These are phyloP conservation scores for Morpho deidamia DNA, from an alignment of 2,888 invertebrate genomes.

Conservation along the genomic window DNA sequence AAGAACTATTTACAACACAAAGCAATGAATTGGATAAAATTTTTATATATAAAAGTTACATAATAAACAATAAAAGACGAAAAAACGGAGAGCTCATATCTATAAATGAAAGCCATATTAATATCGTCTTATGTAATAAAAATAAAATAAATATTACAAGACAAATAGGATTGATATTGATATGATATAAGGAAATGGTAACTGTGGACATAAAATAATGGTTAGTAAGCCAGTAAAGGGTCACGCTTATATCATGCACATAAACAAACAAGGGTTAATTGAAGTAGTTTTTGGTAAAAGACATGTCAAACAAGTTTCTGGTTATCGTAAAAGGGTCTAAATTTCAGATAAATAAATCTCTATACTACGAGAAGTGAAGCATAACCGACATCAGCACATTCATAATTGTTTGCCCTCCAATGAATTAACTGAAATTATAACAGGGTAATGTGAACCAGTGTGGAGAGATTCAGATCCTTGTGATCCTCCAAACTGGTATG, in stretches of 20 bases:
- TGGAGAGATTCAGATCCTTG: neutral
- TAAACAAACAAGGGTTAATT: conserved; percentile 36
- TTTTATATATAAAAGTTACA: no score
- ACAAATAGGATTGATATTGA: neutral
- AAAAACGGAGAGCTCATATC: no score
- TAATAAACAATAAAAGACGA: no score
- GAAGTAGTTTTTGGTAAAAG: conserved; percentile 37
- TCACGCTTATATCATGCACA: conserved; percentile 54
- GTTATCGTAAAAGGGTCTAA: conserved; percentile 41
- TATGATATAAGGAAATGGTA: neutral
- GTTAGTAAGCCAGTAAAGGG: conserved; percentile 33
- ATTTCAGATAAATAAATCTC: conserved; percentile 43
- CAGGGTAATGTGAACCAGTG: conserved; percentile 12
- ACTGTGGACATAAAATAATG: conserved; percentile 9
- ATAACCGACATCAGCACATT: conserved; percentile 21
- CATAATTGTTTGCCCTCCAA: conserved; percentile 32
- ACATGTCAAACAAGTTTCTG: conserved; percentile 45
- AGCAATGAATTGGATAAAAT: no score
- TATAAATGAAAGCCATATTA: neutral
- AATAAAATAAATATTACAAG: neutral
- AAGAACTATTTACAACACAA: no score
- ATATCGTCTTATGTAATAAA: neutral
- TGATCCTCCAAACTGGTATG: conserved; percentile 35
- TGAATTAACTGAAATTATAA: conserved; percentile 19
- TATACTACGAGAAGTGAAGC: conserved; percentile 49